phyloP scores from a whole-genome alignment of 2,888 invertebrate genomes.

The Bruchidius siliquastri region DNA sequence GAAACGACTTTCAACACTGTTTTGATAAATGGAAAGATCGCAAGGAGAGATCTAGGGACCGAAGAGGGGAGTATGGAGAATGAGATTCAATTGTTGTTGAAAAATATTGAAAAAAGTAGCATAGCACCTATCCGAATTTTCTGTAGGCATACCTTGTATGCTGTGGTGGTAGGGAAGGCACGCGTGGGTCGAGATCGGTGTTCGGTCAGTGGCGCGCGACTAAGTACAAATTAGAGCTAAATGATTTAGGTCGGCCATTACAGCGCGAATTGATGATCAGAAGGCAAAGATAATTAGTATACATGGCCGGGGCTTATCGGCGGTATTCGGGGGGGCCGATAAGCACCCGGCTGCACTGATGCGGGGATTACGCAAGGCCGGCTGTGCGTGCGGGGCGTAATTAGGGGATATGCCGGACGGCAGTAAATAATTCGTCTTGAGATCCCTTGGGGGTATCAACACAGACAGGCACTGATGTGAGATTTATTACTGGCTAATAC shows the following conservation, averaged over 20 bases:
- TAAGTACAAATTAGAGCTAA: slow-evolving; percentile 37
- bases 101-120: no score
- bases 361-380: neutral
- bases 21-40: no score
- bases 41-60: no score
- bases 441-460: neutral
- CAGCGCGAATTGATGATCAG: slow-evolving; percentile 43
- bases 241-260: slow-evolving; percentile 43
- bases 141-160: no score
- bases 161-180: neutral
- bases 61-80: no score
- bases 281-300: slow-evolving; percentile 37
- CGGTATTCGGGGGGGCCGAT: neutral
- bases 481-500: neutral
- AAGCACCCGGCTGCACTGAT: neutral
- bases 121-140: no score
- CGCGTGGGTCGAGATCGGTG: neutral
- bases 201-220: slow-evolving; percentile 1
- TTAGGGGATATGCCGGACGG: neutral
- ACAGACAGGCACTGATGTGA: neutral
- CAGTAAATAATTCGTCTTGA: neutral
- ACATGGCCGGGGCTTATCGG: slow-evolving; percentile 13
- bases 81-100: no score
- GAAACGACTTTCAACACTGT: no score
- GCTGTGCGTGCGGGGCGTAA: neutral